phyloP scores from a whole-genome alignment of 2,888 invertebrate genomes.

The Aleiodes leptofemur region DNA sequence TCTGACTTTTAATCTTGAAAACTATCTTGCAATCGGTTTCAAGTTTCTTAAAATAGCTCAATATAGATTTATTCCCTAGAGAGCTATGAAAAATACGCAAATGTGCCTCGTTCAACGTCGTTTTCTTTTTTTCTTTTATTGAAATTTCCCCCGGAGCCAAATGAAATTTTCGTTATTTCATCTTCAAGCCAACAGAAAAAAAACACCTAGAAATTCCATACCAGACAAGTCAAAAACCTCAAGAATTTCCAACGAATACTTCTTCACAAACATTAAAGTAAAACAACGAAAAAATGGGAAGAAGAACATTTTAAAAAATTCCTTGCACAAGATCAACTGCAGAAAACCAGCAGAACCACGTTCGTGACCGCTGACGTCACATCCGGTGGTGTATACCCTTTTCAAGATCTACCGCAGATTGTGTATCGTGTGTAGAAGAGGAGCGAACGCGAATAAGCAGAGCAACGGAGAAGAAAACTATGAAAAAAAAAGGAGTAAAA shows the following conservation, averaged over 20 bases:
- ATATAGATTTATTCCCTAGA: too few relatives aligned
- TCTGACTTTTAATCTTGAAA: neutral
- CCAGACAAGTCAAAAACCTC: too few relatives aligned
- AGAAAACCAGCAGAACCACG: constrained; percentile 40
- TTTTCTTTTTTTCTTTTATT: too few relatives aligned
- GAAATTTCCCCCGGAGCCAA: too few relatives aligned
- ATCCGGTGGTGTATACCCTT: constrained; percentile 47
- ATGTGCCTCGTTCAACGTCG: too few relatives aligned
- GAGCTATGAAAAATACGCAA: too few relatives aligned
- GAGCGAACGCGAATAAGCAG: constrained; percentile 18
- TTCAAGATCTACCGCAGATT: constrained; percentile 35
- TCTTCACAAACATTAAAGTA: too few relatives aligned
- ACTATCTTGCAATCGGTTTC: neutral
- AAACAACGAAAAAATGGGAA: too few relatives aligned
- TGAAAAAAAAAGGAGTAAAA: constrained; percentile 22
- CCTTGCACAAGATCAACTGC: constrained; percentile 14
- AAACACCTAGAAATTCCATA: too few relatives aligned
- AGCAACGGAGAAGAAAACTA: constrained; percentile 36
- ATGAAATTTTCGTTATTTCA: too few relatives aligned
- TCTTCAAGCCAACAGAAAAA: too few relatives aligned
- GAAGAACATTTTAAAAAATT: neutral
- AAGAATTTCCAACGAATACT: too few relatives aligned
- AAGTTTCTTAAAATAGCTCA: neutral
- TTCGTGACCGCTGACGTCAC: constrained; percentile 54
- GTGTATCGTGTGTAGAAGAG: constrained; percentile 33